Base-by-base conservation (phyloP, 2,888 invertebrate species). In the Heterodera filipjevi region DNA sequence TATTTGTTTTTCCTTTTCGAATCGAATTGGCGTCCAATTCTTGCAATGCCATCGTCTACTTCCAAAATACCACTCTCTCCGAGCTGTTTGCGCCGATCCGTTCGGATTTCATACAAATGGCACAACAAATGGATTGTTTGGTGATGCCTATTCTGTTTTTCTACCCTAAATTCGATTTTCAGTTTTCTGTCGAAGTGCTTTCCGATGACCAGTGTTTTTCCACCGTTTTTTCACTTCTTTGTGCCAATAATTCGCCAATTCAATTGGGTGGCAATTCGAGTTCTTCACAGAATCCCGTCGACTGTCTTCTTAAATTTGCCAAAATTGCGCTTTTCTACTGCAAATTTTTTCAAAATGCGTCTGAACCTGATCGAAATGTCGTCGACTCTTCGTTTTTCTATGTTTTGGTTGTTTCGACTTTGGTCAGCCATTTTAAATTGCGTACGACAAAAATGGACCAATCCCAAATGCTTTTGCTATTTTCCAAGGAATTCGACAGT, bases 311-410 rank as follows among this genome's bases (percentile, higher is more conserved):
- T 6, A 19, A 35, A 68, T 68, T 32, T 68, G 68, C 68, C 19
- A 68, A 68, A 68, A 8, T 35, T 22, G 35, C 68, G 35, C 68
- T 68, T 32, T 68, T 68, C 35, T 68, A 68, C 33, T 59, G 68
- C 68, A 16, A 68, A 68, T 32, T 32, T 14, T 14, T 68, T 68
- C 33, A n/a, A 6, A 59, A 59, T 59, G 12, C 68, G 68, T 3
- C 68, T 8, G 68, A 59, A 33, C 19, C 68, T 66, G 66, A n/a
- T n/a, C n/a, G n/a, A n/a, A 64, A 64, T 64, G 64, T n/a, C n/a
- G 19, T 3, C 5, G 68, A 32, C 68, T 27, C 59, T 27, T 19
- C n/a, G 27, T 59, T 59, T 30, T 59, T n/a, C 27, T 59, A 59
- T 27, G 27, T 12, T n/a, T 59, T 59, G 0, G 12, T 59, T 27